Evolutionary conservation across 2,113 vertebrate species (phyloP).

Genomic region (Monopterus albus): DNA sequence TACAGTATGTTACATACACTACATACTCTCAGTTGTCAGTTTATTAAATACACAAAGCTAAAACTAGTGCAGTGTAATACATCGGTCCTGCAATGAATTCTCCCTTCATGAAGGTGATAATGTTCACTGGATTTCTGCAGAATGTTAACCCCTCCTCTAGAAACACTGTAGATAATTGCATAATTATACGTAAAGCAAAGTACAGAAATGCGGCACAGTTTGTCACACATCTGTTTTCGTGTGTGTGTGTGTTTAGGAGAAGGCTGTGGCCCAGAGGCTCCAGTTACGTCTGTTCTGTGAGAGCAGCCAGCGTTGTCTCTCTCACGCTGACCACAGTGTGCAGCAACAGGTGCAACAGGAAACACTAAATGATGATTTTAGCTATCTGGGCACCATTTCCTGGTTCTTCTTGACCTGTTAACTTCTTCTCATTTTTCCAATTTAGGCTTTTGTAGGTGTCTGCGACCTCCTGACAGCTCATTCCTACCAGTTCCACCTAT

Average conservation of each 20-base stretch:
- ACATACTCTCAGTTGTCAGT: too few species aligned
- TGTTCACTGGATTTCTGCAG: too few species aligned
- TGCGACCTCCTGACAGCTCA: slow-evolving; percentile 89
- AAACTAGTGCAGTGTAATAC: too few species aligned
- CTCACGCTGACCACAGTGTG: slow-evolving; percentile 78
- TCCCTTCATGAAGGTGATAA: too few species aligned
- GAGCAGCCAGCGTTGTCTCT: slow-evolving; percentile 81
- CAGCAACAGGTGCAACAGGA: slow-evolving; percentile 84
- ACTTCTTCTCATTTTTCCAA: not conserved
- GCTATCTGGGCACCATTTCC: not conserved
- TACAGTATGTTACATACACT: too few species aligned
- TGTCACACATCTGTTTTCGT: not conserved
- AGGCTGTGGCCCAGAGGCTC: slow-evolving; percentile 76
- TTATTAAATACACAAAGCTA: too few species aligned
- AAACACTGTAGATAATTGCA: too few species aligned
- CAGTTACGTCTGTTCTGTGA: slow-evolving; percentile 84
- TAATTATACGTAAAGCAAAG: too few species aligned
- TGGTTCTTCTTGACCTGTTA: not conserved
- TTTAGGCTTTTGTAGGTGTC: slow-evolving; percentile 86
- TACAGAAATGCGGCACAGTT: not conserved
- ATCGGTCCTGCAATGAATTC: too few species aligned
- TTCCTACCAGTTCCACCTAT: slow-evolving; percentile 83
- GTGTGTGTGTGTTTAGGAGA: slow-evolving; percentile 76
- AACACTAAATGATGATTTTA: not conserved
- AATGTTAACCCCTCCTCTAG: too few species aligned